Percentiles rank a stretch among this genome's conserved stretches.
These are phyloP conservation scores for Sesia bembeciformis DNA, from an alignment of 2,888 invertebrate species.

Conservation along the genomic window DNA sequence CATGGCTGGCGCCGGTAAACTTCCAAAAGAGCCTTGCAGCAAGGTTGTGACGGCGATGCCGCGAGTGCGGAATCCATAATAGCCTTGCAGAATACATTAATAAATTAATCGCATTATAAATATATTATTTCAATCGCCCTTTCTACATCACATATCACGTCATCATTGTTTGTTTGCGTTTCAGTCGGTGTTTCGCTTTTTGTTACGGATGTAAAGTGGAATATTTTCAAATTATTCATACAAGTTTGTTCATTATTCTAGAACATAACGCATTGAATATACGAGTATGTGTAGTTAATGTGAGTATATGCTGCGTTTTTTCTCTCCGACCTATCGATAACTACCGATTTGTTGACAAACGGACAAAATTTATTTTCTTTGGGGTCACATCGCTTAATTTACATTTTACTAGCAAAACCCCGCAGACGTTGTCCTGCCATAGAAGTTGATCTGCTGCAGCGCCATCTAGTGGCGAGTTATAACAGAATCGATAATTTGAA, in stretches of 20 bases:
- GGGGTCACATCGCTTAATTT: too few species aligned
- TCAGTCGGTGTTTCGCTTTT: background rate
- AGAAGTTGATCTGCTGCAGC: too few species aligned
- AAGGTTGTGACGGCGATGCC: constrained; percentile 51
- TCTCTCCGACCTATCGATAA: too few species aligned
- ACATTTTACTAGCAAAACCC: too few species aligned
- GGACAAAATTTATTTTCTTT: too few species aligned
- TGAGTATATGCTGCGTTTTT: background rate
- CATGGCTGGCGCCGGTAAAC: constrained; percentile 15
- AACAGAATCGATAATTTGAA: too few species aligned
- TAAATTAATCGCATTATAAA: background rate
- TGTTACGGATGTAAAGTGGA: background rate
- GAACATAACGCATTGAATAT: too few species aligned
- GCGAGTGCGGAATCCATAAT: constrained; percentile 52
- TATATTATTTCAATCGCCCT: constrained; percentile 1
- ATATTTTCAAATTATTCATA: constrained; percentile 4
- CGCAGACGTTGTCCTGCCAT: too few species aligned
- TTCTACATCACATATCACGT: background rate
- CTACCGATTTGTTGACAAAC: too few species aligned
- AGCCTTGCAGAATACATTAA: constrained; percentile 37
- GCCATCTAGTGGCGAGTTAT: too few species aligned
- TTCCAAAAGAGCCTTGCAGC: constrained; percentile 52
- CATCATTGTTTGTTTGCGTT: background rate
- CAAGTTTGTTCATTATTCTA: background rate
- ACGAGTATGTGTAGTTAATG: background rate